These are phyloP conservation scores for Nasonia oneida DNA, from an alignment of 2,888 invertebrate genomes.

Conservation along the genomic window DNA sequence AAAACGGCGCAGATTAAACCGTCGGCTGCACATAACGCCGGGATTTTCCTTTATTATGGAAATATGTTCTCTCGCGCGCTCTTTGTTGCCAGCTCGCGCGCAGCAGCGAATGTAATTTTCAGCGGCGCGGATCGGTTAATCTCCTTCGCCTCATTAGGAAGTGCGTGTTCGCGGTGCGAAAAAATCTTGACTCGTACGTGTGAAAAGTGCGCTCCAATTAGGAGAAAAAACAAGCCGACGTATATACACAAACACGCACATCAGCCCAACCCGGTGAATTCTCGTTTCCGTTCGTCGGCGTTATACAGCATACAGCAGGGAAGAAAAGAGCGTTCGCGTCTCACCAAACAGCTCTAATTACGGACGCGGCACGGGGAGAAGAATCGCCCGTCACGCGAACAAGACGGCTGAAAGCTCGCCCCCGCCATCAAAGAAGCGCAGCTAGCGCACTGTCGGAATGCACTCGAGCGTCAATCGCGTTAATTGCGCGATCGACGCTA, in stretches of 20 bases:
- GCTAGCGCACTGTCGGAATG: not conserved
- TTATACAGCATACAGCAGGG: not conserved
- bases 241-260: not conserved
- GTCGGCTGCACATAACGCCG: not conserved
- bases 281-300: not conserved
- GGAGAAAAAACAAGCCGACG: not conserved
- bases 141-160: not conserved
- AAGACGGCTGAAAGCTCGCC: conserved; percentile 7
- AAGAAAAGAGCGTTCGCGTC: not conserved
- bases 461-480: conserved; percentile 32
- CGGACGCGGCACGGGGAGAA: not conserved
- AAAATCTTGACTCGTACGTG: not conserved
- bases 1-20: conserved; percentile 8
- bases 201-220: not conserved
- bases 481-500: conserved; percentile 35
- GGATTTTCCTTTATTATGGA: not conserved
- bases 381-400: conserved; percentile 10
- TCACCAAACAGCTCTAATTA: not conserved
- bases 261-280: not conserved
- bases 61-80: not conserved
- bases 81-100: not conserved
- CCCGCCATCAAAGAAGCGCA: not conserved
- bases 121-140: not conserved
- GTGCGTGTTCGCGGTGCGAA: not conserved
- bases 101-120: not conserved